Evolutionary conservation across 1,140 invertebrate genomes (phyloP).

Genomic region (Leptopilina clavipes): DNA sequence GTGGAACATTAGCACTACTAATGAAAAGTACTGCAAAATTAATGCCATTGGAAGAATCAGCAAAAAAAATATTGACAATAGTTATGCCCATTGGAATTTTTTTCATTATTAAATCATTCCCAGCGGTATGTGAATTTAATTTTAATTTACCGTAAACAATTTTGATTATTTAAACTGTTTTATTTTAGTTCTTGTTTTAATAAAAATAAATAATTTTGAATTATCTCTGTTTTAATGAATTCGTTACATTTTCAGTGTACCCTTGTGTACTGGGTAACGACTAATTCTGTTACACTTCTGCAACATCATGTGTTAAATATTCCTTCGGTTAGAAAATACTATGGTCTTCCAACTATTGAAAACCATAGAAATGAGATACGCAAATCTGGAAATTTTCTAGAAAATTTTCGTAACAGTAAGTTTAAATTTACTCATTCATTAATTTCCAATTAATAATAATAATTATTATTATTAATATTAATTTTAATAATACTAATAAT

Average conservation of each 20-base stretch:
- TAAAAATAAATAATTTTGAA: not conserved
- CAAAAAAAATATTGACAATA: slow-evolving; percentile 53
- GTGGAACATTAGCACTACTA: slow-evolving; percentile 81
- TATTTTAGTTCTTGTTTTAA: not conserved
- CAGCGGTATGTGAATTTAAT: slow-evolving; percentile 77
- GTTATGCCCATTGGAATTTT: slow-evolving; percentile 87
- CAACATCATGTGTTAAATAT: slow-evolving; percentile 89
- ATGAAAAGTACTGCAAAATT: not conserved
- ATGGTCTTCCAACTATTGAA: not conserved
- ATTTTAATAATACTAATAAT: too few relatives aligned
- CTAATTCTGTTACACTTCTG: slow-evolving; percentile 89
- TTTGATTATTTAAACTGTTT: not conserved
- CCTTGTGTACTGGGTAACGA: slow-evolving; percentile 91
- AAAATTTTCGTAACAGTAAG: not conserved
- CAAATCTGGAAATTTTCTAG: not conserved
- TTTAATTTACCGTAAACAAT: too few relatives aligned
- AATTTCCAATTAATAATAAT: too few relatives aligned
- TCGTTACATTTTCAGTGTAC: slow-evolving; percentile 79
- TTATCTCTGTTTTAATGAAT: not conserved
- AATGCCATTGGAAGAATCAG: not conserved
- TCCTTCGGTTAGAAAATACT: slow-evolving; percentile 83
- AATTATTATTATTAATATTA: too few relatives aligned
- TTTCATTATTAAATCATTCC: slow-evolving; percentile 90
- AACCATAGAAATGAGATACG: not conserved
- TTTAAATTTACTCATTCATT: not conserved